Conservation (phyloP, 37 sponge, comb jelly and placozoan species). For the Lycopodina hypogea region DNA sequence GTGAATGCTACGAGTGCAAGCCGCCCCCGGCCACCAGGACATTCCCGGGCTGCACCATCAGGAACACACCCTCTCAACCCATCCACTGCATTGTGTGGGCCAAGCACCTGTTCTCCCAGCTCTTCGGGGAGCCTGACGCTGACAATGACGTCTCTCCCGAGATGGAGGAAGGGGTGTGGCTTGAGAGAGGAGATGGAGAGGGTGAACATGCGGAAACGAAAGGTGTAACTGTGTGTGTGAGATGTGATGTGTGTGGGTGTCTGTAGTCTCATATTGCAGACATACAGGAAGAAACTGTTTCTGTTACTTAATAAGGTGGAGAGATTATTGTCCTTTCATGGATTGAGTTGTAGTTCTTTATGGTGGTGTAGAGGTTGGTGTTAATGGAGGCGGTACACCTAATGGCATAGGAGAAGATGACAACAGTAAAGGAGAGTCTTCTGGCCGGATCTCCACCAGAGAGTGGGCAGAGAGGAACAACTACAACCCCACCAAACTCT, state of each 20-base stretch:
- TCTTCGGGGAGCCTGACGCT: conserved; percentile 96
- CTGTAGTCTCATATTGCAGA: too few species aligned
- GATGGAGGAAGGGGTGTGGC: conserved; percentile 72
- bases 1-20: conserved; percentile 98
- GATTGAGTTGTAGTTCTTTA: too few species aligned
- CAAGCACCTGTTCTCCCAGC: conserved; percentile 97
- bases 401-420: background rate
- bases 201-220: background rate
- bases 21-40: conserved; percentile 91
- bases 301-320: too few species aligned
- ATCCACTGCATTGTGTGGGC: conserved; percentile 99
- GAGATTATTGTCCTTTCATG: too few species aligned
- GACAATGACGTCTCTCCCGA: conserved; percentile 98
- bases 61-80: conserved; percentile 99
- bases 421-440: background rate
- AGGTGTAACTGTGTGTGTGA: background rate
- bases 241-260: background rate
- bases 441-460: conserved; percentile 77
- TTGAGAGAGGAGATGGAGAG: conserved; percentile 17
- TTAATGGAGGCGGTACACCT: background rate
- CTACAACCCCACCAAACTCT: conserved; percentile 74
- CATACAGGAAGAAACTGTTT: too few species aligned
- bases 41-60: conserved; percentile 95
- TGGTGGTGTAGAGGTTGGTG: background rate
- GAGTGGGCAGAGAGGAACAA: conserved; percentile 79